Percentiles rank a stretch among this genome's conserved stretches.
These are phyloP conservation scores for Solenopsis fugax DNA, from an alignment of 1,140 invertebrate species.

Conservation along the genomic window DNA sequence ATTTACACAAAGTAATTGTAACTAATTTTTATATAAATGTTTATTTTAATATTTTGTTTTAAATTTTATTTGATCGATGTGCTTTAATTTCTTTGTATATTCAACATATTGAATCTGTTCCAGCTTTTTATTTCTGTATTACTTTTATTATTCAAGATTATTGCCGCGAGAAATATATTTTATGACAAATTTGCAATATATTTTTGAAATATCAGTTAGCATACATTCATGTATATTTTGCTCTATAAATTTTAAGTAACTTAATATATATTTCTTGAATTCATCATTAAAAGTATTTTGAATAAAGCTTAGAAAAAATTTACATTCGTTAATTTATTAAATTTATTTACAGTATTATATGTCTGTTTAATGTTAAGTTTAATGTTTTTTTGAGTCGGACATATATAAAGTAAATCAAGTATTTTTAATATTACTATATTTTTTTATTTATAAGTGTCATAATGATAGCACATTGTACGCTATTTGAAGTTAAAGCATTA, in stretches of 20 bases:
- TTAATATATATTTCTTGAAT: background rate
- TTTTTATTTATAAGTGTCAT: background rate
- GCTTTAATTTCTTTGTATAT: background rate
- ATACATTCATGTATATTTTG: conserved; percentile 6
- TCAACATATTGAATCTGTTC: background rate
- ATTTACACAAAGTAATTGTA: background rate
- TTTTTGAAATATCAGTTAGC: conserved; percentile 11
- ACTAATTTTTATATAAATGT: background rate
- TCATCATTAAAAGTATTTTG: conserved; percentile 32
- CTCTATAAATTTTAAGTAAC: background rate
- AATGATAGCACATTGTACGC: conserved; percentile 32
- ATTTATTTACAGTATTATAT: conserved; percentile 21
- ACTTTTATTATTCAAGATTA: conserved; percentile 1
- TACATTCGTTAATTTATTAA: conserved; percentile 9
- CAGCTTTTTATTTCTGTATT: background rate
- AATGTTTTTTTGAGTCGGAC: background rate
- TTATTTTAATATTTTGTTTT: conserved; percentile 5
- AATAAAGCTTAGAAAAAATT: conserved; percentile 14
- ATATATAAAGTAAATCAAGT: background rate
- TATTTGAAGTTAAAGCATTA: conserved; percentile 45
- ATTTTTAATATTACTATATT: conserved; percentile 23
- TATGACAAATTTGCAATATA: background rate
- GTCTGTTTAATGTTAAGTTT: background rate
- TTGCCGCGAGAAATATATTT: background rate
- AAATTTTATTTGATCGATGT: background rate